Base-by-base conservation (phyloP, 2,888 invertebrate species). In the Campoplex capitator region DNA sequence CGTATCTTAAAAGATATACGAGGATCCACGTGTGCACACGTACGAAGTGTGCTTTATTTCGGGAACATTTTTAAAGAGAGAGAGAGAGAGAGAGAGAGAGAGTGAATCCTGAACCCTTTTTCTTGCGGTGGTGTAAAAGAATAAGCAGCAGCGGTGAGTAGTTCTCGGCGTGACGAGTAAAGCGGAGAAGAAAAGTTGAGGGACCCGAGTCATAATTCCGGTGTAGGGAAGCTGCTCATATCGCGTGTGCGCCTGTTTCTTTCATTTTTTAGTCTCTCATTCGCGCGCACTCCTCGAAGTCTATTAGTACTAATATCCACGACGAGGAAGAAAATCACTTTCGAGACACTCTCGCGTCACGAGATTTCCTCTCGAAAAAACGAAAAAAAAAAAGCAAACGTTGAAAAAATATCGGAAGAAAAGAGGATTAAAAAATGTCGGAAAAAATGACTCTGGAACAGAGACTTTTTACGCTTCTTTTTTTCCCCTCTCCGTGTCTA, bases 191-290 rank as follows among this genome's bases (percentile, higher is more conserved):
- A 77, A 83, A 74, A 65, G 51, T 35, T 28, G 56, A 76, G 71
- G 58, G 51, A 81, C 65, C 18, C 56, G 85, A 38, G 73, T 85
- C 79, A 83, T 85, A 85, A 85, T 83, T 73, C 79, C 85, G 54
- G 83, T 80, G 83, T 83, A 67, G 70, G 35, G 45, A 67, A 38
- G 35, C 73, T 48, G 35, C 73, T 48, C 45, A 58, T 68, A 58
- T 54, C 38, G 68, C 48, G 35, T 56, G 67, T 38, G 54, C 13
- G 68, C 23, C 23, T 23, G 23, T 23, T 71, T 71, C 42, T 67
- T 42, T 32, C 71, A 35, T 28, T 7, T 35, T 48, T 48, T 58
- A 65, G 23, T 6, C 38, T 45, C 56, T 78, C 51, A 9, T 7
- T 51, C 51, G 48, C 35, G 28, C 51, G 9, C 71, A 51, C 71